Conservation (phyloP, 2,888 invertebrate species). For the Aphodius sticticus region DNA sequence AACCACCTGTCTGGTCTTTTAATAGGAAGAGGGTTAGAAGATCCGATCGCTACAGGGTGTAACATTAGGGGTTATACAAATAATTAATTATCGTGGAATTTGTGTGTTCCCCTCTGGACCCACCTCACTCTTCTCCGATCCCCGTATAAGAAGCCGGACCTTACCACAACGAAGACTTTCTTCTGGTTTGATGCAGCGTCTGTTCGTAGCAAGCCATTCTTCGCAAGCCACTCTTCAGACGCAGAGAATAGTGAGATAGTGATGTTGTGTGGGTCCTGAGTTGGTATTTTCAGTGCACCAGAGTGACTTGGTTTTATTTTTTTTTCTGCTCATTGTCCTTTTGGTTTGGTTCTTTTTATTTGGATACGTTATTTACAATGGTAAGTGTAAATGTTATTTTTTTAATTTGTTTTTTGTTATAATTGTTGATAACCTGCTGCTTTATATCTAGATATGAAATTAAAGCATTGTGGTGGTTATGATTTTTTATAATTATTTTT, state of each 20-base stretch:
- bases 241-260: not conserved
- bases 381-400: not conserved
- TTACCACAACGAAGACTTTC: not conserved
- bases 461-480: too few species aligned
- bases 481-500: too few species aligned
- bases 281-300: not conserved
- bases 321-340: not conserved
- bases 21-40: too few species aligned
- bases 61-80: not conserved
- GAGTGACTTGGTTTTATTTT: not conserved
- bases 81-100: not conserved
- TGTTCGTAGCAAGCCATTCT: not conserved
- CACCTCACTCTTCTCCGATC: not conserved
- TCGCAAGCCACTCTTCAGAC: not conserved
- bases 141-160: slow-evolving; percentile 4
- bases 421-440: not conserved
- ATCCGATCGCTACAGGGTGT: not conserved
- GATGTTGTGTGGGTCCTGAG: not conserved
- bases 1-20: not conserved
- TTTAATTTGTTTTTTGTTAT: not conserved
- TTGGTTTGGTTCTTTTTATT: not conserved
- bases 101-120: not conserved
- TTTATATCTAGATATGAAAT: too few species aligned
- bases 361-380: not conserved
- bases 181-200: not conserved